A percentile compares a stretch with the other conserved stretches of the same genome.
Evolutionary conservation across 2,113 vertebrate genomes (phyloP).

Genomic region (Myiozetetes cayanensis): DNA sequence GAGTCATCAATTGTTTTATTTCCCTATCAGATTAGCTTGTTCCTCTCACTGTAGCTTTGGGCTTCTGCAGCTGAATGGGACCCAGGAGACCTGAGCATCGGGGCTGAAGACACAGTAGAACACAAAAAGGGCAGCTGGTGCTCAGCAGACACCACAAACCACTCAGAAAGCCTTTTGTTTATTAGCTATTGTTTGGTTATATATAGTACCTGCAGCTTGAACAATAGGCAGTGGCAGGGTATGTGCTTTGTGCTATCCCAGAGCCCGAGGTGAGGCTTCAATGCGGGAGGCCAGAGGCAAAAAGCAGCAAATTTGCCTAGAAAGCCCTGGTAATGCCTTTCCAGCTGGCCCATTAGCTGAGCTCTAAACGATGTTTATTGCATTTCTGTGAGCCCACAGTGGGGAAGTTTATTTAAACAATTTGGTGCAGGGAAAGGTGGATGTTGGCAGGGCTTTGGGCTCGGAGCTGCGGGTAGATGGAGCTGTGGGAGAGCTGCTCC

Average conservation of each 20-base stretch:
- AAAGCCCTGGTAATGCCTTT: background rate
- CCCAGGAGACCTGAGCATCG: background rate
- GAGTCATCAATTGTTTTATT: slow-evolving; percentile 8
- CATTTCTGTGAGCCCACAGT: background rate
- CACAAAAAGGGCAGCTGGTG: background rate
- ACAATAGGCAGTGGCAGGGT: background rate
- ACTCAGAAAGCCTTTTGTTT: slow-evolving; percentile 31
- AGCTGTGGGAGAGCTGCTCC: background rate
- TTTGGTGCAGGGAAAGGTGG: background rate
- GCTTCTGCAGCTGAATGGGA: background rate
- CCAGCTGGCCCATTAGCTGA: background rate
- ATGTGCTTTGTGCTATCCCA: background rate
- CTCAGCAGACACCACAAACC: background rate
- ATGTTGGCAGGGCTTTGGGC: background rate
- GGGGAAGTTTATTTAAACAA: background rate
- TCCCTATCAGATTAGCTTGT: background rate
- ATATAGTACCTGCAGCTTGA: background rate
- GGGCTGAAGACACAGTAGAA: background rate
- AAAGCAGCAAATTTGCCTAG: background rate
- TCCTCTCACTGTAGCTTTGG: background rate
- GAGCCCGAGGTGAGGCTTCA: background rate
- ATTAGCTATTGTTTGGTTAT: slow-evolving; percentile 16
- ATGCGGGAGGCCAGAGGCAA: background rate
- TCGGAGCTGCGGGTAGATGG: background rate
- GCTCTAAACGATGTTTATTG: background rate